Base-by-base conservation (phyloP, 2,888 invertebrate genomes). In the Arrhopalites spinosus region DNA sequence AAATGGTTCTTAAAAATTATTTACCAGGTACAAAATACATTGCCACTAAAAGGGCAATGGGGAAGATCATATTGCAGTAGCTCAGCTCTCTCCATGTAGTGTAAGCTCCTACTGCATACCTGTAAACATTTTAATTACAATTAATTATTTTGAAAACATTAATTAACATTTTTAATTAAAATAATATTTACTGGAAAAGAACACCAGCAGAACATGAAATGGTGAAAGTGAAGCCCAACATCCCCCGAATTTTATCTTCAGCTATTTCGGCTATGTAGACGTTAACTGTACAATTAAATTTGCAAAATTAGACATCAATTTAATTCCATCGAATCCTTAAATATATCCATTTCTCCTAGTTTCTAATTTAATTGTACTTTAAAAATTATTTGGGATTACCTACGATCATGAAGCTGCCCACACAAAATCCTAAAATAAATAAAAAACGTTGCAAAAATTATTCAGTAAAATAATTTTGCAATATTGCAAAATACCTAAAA, bases 261-360 rank as follows among this genome's bases (percentile, higher is more conserved):
- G 95, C 90, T 63, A 94, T 94, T 87, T 97, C 97, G 59, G 91
- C 91, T 5, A 91, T 92, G 84, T 94, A 94, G 79, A 95, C 89
- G 0, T 96, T 95, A 0, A 92, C 36, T 36, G 36, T 36, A 36
- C n/a, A n/a, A n/a, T n/a, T n/a, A n/a, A n/a, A n/a, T n/a, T n/a
- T n/a, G n/a, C n/a, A n/a, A n/a, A n/a, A n/a, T n/a, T n/a, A n/a
- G n/a, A n/a, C n/a, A n/a, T n/a, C n/a, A n/a, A n/a, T n/a, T n/a
- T n/a, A n/a, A n/a, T n/a, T n/a, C n/a, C n/a, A n/a, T n/a, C n/a
- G n/a, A n/a, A n/a, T n/a, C n/a, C n/a, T n/a, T n/a, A n/a, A n/a
- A n/a, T n/a, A n/a, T n/a, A n/a, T n/a, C n/a, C n/a, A n/a, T n/a
- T n/a, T n/a, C n/a, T n/a, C n/a, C n/a, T n/a, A n/a, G n/a, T n/a